Base-by-base conservation (phyloP, 2,113 vertebrate species). In the Callocephalon fimbriatum region DNA sequence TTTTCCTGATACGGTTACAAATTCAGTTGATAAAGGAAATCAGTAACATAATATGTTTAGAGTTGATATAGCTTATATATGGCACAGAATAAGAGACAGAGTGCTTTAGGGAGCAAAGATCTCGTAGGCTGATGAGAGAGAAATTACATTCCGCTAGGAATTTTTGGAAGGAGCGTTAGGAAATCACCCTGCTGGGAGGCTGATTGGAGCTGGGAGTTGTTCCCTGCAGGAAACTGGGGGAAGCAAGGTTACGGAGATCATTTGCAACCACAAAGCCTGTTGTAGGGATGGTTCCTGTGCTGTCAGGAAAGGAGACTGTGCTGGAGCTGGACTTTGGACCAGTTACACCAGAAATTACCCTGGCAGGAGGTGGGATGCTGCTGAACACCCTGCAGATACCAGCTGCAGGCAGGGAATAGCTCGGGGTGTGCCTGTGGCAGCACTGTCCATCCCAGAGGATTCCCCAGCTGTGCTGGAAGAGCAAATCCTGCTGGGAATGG, bases 1-100 rank as follows among this genome's bases (percentile, higher is more conserved):
- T 86, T 62, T 53, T 70, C 78, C 61, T 22, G 71, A 62, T 76
- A 29, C 0, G 15, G 67, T 80, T 66, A 80, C 67, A 90, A 83
- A 80, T 56, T 53, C 22, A 18, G 79, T 35, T 83, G 86, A 58
- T 95, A 88, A 86, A 90, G 88, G 73, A 48, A 84, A 72, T 59
- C 37, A 11, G 70, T 75, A 77, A 40, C 23, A 31, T 61, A 87
- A 93, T 37, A 31, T n/a, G 27, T 51, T 71, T 59, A 67, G 80
- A 42, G 38, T 32, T 90, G n/a, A n/a, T n/a, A n/a, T n/a, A n/a
- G n/a, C n/a, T n/a, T n/a, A n/a, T n/a, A n/a, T n/a, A n/a, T n/a
- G n/a, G n/a, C n/a, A n/a, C n/a, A n/a, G n/a, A n/a, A n/a, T n/a
- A n/a, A n/a, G n/a, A n/a, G n/a, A n/a, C n/a, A n/a, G n/a, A n/a